Percentiles rank a stretch among this genome's conserved stretches.
Conservation (phyloP, 2,113 vertebrate genomes). For the Tor tambroides region DNA sequence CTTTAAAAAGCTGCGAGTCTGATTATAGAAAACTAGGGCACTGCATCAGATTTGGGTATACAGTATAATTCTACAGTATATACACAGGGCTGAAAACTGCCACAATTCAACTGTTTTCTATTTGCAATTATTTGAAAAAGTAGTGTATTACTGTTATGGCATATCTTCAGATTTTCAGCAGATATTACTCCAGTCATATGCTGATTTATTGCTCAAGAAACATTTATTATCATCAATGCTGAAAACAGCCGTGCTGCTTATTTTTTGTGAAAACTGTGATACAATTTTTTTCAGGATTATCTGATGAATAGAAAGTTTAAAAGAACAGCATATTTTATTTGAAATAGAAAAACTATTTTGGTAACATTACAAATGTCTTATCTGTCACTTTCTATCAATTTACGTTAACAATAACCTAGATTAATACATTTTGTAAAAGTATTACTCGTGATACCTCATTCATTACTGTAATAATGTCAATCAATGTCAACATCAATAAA, state of each 20-base stretch:
- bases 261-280: not conserved
- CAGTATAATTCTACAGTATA: not conserved
- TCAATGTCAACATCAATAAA: not conserved
- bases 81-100: not conserved
- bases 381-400: too few relatives aligned
- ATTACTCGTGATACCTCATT: too few relatives aligned
- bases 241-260: not conserved
- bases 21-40: slow-evolving; percentile 29
- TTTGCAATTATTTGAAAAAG: too few relatives aligned
- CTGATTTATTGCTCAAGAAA: not conserved
- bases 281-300: not conserved
- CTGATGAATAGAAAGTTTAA: too few relatives aligned
- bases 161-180: too few relatives aligned
- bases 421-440: too few relatives aligned
- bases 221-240: not conserved
- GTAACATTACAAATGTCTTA: too few relatives aligned
- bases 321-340: too few relatives aligned
- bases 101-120: too few relatives aligned
- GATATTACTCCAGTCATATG: not conserved
- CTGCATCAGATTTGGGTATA: not conserved
- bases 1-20: slow-evolving; percentile 21
- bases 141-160: too few relatives aligned
- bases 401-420: too few relatives aligned
- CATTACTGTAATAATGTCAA: not conserved
- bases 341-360: too few relatives aligned